Evolutionary conservation across 2,113 vertebrate genomes (phyloP), one percentile per base, ranked within the genome.

Genomic region (Notothenia coriiceps): DNA sequence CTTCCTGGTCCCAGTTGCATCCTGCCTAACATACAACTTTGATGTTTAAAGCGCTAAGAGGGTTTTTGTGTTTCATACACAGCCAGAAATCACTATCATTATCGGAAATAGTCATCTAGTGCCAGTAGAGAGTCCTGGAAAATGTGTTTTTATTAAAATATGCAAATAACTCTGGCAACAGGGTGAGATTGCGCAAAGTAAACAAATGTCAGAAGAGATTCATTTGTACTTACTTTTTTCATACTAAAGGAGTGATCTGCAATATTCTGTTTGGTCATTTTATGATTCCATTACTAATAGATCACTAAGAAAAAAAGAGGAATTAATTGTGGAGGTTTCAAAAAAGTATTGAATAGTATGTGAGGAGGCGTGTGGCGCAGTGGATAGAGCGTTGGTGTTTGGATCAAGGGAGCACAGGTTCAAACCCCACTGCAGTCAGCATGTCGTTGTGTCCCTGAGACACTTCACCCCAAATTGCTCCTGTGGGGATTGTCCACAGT

Each of bases 101-200:
- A 29, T 29, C 29, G 29, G 29, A 29, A 29, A 3, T 29, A 57
- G 22, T 66, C 2, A 46, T 59, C 65, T 52, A 65, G 46, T 65
- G 35, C 46, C 13, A 15, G 55, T 43, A 69, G n/a, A 13, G 12
- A 62, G 50, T 44, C 35, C 11, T 20, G 13, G 52, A 79, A 49
- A 35, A 52, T 7, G 2, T 20, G 18, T 77, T 77, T 6, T 74
- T 57, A 18, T 51, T 52, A 14, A 72, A 76, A 46, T 14, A 50
- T 77, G 55, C n/a, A 67, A 49, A 71, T 71, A 29, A 46, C 3
- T 43, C 47, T 66, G 52, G 29, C 70, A 43, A 49, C 35, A 44
- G 55, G 43, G 10, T 14, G 43, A 62, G 47, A 62, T 67, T 63
- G 25, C 49, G 40, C 67, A 40, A 49, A 60, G 47, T 61, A 64